Percentiles rank a stretch among this genome's conserved stretches.
Conservation (phyloP, 2,888 invertebrate species). For the Chymomyza fuscimana region DNA sequence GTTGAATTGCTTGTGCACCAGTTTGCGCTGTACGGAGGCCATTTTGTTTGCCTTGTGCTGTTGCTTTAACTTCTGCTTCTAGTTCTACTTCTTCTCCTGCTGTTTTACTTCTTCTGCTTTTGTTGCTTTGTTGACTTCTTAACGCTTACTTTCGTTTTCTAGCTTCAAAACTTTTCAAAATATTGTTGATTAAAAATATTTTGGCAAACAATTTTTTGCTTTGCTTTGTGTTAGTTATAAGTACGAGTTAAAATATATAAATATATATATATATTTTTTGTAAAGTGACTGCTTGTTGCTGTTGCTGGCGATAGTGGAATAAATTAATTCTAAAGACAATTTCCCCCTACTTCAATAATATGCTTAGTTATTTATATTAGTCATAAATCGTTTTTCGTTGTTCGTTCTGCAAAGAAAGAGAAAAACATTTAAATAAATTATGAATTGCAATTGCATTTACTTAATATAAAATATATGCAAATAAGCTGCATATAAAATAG, state of each 20-base stretch:
- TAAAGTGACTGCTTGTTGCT: neutral
- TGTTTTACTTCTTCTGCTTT: neutral
- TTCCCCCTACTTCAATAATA: constrained; percentile 50
- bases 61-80: constrained; percentile 17
- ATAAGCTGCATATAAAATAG: neutral
- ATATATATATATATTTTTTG: neutral
- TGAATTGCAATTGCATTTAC: neutral
- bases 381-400: constrained; percentile 70
- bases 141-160: constrained; percentile 26
- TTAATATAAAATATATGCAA: neutral
- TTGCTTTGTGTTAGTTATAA: constrained; percentile 11
- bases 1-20: constrained; percentile 94
- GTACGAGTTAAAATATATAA: constrained; percentile 5
- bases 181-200: constrained; percentile 73
- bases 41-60: constrained; percentile 81
- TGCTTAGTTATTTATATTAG: constrained; percentile 51
- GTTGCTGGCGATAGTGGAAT: neutral
- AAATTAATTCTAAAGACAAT: constrained; percentile 38
- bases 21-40: constrained; percentile 84
- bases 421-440: neutral
- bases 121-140: constrained; percentile 2
- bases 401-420: constrained; percentile 68
- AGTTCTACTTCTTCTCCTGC: constrained; percentile 24
- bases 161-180: constrained; percentile 63
- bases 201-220: constrained; percentile 38